phyloP scores from a whole-genome alignment of 1,140 invertebrate species.

The Drosophila navojoa region DNA sequence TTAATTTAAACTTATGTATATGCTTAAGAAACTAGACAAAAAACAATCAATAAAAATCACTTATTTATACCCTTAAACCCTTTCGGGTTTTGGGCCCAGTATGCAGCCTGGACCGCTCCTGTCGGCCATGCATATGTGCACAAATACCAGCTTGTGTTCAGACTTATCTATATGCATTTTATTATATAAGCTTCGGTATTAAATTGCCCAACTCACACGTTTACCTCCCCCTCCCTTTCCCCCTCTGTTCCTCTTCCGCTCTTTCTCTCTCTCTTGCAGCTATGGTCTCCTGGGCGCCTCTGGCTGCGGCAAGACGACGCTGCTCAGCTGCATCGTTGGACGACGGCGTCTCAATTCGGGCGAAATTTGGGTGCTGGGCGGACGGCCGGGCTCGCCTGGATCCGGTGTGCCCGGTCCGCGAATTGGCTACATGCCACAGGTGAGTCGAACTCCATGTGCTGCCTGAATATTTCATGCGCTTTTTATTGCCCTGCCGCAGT shows the following conservation, averaged over 20 bases:
- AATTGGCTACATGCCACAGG: conserved; percentile 88
- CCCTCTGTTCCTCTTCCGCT: conserved; percentile 1
- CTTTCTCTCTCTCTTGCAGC: conserved; percentile 84
- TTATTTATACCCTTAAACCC: background rate
- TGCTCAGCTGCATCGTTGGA: conserved; percentile 94
- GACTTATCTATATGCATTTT: conserved; percentile 45
- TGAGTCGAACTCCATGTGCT: conserved; percentile 63
- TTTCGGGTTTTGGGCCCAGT: background rate
- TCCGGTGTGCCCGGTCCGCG: conserved; percentile 93
- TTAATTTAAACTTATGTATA: no score
- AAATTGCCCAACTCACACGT: conserved; percentile 14
- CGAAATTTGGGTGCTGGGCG: conserved; percentile 93
- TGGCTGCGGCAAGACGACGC: conserved; percentile 93
- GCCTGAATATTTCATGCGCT: conserved; percentile 65
- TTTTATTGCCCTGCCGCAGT: conserved; percentile 66
- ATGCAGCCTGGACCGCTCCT: conserved; percentile 16
- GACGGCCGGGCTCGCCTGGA: conserved; percentile 91
- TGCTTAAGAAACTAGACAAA: no score
- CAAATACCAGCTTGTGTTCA: conserved; percentile 10
- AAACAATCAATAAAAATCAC: no score
- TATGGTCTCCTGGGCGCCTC: conserved; percentile 94
- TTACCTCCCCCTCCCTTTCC: conserved; percentile 10
- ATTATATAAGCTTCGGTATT: conserved; percentile 46
- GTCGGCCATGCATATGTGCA: background rate
- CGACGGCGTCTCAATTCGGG: conserved; percentile 91